Percentiles rank a stretch among this genome's conserved stretches.
Conservation (phyloP, 2,797 vertebrate genomes). For the Molossus alvarezi region DNA sequence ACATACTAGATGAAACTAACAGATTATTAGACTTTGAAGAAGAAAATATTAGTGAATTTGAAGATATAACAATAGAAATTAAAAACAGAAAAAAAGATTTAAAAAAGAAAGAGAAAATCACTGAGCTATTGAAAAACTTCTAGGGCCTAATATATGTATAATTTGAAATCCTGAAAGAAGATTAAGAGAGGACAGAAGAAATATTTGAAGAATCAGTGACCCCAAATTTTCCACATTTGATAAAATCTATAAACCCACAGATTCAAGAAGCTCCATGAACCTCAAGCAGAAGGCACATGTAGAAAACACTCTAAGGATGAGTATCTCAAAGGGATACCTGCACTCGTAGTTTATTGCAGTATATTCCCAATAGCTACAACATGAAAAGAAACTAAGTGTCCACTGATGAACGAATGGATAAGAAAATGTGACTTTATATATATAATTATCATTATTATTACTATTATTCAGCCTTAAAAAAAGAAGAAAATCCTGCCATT, state of each 20-base stretch:
- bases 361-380: not conserved
- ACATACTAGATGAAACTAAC: not conserved
- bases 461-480: not conserved
- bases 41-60: not conserved
- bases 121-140: not conserved
- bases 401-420: not conserved
- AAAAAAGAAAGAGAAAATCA: not conserved
- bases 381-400: not conserved
- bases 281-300: not conserved
- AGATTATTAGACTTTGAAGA: not conserved
- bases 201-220: not conserved
- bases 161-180: not conserved
- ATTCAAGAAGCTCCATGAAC: not conserved
- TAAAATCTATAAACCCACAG: not conserved
- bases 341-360: not conserved
- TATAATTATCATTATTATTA: not conserved
- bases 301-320: not conserved
- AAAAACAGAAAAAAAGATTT: not conserved
- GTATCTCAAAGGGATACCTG: not conserved
- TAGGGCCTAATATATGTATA: not conserved
- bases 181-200: not conserved
- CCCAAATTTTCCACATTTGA: not conserved
- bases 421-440: not conserved
- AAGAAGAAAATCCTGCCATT: not conserved
- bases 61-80: not conserved